Evolutionary conservation across 2,113 vertebrate species (phyloP), one percentile per base, ranked within the genome.

Genomic region (Ahaetulla prasina): DNA sequence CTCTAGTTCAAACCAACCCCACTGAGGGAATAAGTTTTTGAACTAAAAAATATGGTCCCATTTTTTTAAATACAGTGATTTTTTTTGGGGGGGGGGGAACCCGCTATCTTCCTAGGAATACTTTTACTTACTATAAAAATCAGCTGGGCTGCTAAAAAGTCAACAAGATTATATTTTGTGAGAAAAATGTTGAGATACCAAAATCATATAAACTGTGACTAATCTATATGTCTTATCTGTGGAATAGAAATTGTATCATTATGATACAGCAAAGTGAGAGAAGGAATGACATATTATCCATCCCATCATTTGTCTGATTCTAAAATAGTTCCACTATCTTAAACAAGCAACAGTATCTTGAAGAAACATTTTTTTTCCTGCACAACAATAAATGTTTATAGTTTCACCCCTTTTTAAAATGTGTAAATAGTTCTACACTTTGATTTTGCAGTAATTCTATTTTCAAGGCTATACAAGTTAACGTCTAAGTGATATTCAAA

Each of bases 241-340:
- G 30, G 85, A 94, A 95, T 54, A 94, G 92, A 84, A 93, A 96
- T 93, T 1, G 39, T 92, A 93, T 55, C 92, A 91, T 95, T 95
- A 92, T 3, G 57, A 52, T 86, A 49, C 45, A 49, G 45, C 85
- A 23, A 49, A 47, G 23, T 11, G 45, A 52, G 91, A 90, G 39
- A 10, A 55, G 87, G 92, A 12, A 16, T 27, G 92, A 27, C 14
- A 86, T 74, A 91, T 91, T 74, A 91, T 35, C 94, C 89, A 45
- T 43, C 91, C 39, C 35, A 20, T 55, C 93, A 93, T 95, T n/a
- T 53, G 92, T 91, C 89, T 94, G 87, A 63, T 52, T 94, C 90
- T 85, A 92, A 47, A 94, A 93, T 63, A 85, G 94, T 95, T 96
- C 95, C 91, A 93, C 23, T 6, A n/a, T 12, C 92, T 93, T 93